Evolutionary conservation across 2,888 invertebrate species (phyloP), one percentile per base, ranked within the genome.

Genomic region (Trimorus sp.): DNA sequence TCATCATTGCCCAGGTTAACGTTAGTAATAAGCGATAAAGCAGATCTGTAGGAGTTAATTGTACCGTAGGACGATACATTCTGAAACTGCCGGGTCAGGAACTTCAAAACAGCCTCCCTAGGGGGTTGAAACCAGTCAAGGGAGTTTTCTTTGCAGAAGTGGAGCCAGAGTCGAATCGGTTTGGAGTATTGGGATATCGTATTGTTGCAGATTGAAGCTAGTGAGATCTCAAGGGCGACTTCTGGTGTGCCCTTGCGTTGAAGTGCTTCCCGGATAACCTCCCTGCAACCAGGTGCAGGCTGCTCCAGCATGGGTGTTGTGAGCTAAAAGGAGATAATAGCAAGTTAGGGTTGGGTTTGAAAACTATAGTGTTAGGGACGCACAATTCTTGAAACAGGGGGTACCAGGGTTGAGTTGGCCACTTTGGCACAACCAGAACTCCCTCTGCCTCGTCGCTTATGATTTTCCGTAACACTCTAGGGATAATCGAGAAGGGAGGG

Each of bases 351-450:
- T 65, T 0, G 7, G 88, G 87, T 48, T 79, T 14, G 49, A 89
- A 86, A 62, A 74, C n/a, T 16, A 87, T 53, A 76, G 68, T 40
- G 58, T 62, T 66, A 2, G 54, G 54, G 4, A 60, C 40, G 6
- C 56, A 56, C 40, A 82, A 71, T 48, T 56, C 59, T 7, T 42
- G 69, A 51, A 87, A 87, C 9, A 87, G 11, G 1, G 89, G 88
- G 59, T 75, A 89, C 88, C 88, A 89, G 1, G 87, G 84, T 73
- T 87, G 88, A 8, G 83, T 73, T n/a, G 85, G 86, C 88, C 85
- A 86, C 82, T 82, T 83, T 8, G 84, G 84, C 7, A 84, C 79
- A 9, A 84, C 66, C 8, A 84, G 15, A 11, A 85, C 73, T 9
- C 83, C 84, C 58, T 36, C 12, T 37, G 68, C 68, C 15, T 37